Evolutionary conservation across 2,888 invertebrate genomes (phyloP).

Genomic region (Melanostoma scalare): DNA sequence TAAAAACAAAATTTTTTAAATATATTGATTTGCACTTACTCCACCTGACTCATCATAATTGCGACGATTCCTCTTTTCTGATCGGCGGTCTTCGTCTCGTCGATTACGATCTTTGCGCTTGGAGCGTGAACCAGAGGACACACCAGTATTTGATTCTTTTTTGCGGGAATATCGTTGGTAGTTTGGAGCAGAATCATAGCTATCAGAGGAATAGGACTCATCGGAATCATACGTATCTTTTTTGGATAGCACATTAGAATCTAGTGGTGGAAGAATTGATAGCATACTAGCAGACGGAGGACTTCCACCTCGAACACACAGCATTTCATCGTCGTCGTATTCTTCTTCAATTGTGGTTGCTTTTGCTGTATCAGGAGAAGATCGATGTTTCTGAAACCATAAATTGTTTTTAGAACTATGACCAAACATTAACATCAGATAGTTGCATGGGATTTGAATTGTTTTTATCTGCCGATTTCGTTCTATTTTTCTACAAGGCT

Average conservation of each 20-base stretch:
- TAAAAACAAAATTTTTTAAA: too few species aligned
- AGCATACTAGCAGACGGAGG: constrained; percentile 82
- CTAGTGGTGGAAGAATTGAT: constrained; percentile 75
- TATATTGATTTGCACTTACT: constrained; percentile 78
- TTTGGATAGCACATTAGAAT: constrained; percentile 74
- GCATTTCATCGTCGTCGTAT: constrained; percentile 90
- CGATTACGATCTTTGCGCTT: constrained; percentile 78
- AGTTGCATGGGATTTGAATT: too few species aligned
- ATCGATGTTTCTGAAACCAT: constrained; percentile 68
- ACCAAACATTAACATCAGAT: not conserved
- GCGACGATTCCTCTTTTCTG: constrained; percentile 80
- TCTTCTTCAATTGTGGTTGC: constrained; percentile 80
- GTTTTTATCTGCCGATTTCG: too few species aligned
- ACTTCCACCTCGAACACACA: constrained; percentile 90
- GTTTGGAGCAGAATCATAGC: constrained; percentile 83
- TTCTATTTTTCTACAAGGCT: too few species aligned
- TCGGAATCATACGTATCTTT: constrained; percentile 83
- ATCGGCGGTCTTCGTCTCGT: constrained; percentile 58
- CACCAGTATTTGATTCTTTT: constrained; percentile 79
- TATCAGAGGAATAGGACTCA: constrained; percentile 84
- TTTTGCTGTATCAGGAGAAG: constrained; percentile 78
- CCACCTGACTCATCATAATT: constrained; percentile 81
- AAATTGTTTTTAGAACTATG: not conserved
- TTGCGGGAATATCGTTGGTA: constrained; percentile 80
- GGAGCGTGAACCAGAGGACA: constrained; percentile 82